Evolutionary conservation across 2,113 vertebrate genomes (phyloP).

Genomic region (Petroica traversi): DNA sequence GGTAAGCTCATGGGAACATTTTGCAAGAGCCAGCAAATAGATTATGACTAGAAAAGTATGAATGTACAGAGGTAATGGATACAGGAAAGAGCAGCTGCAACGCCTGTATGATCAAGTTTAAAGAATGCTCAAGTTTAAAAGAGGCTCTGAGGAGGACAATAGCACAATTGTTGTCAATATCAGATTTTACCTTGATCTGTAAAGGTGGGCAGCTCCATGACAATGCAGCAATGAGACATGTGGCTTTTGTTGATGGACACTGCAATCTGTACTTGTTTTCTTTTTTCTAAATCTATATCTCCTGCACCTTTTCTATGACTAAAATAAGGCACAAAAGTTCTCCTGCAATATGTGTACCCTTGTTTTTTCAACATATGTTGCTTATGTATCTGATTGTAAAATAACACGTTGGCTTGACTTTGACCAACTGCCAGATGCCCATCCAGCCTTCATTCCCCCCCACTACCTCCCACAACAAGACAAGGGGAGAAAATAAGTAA

Average conservation of each 20-base stretch:
- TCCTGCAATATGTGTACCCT: background rate
- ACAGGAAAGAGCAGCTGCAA: background rate
- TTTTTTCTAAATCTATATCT: background rate
- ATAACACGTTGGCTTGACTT: background rate
- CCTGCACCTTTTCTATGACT: background rate
- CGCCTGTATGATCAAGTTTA: background rate
- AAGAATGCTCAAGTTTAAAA: background rate
- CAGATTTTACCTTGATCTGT: background rate
- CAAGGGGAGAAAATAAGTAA: background rate
- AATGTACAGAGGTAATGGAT: background rate
- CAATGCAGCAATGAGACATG: rapidly evolving
- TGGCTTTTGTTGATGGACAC: background rate
- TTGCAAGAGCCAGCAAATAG: background rate
- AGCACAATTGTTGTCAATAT: background rate
- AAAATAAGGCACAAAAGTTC: background rate
- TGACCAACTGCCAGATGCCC: background rate
- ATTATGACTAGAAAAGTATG: background rate
- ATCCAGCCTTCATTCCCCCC: background rate
- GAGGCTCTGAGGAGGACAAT: background rate
- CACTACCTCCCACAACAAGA: background rate
- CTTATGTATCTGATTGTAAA: background rate
- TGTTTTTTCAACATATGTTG: background rate
- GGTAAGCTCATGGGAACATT: background rate
- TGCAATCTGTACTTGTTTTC: background rate
- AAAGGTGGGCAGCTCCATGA: background rate